Conservation (phyloP, 2,797 vertebrate species). For the Mareca strepera region DNA sequence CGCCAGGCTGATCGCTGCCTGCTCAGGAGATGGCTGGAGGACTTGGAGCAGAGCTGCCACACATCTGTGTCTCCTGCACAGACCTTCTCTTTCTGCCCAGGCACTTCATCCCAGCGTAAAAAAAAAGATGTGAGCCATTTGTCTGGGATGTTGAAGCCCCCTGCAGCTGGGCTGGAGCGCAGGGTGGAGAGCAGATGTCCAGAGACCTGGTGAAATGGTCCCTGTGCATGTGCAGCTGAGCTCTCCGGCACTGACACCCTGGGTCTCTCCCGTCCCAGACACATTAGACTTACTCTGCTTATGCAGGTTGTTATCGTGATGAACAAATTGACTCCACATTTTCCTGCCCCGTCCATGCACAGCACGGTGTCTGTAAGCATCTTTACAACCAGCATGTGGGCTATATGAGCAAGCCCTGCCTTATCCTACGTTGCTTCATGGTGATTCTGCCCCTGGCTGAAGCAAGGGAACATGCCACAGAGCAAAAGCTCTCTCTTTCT, state of each 20-base stretch:
- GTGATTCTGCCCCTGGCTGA: background rate
- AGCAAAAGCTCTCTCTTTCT: background rate
- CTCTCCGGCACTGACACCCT: rapidly evolving
- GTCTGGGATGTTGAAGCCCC: background rate
- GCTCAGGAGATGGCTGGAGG: background rate
- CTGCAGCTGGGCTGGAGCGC: background rate
- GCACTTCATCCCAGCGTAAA: background rate
- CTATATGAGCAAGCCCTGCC: rapidly evolving
- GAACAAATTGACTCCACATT: rapidly evolving
- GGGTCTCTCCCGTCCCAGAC: background rate
- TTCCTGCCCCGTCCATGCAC: background rate
- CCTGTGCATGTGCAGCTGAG: background rate
- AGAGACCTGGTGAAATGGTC: background rate
- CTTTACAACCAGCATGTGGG: background rate
- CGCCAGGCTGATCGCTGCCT: background rate
- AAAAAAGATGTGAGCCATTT: background rate
- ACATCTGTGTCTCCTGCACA: background rate
- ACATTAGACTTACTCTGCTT: background rate
- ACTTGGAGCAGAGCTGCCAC: rapidly evolving
- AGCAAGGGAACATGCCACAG: background rate
- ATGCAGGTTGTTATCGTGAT: background rate
- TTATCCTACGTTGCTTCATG: rapidly evolving
- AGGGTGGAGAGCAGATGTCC: background rate
- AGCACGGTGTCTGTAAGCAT: rapidly evolving
- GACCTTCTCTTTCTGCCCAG: background rate